Evolutionary conservation across 2,113 vertebrate genomes (phyloP).

Genomic region (Gnathonemus echidnorhynchus): DNA sequence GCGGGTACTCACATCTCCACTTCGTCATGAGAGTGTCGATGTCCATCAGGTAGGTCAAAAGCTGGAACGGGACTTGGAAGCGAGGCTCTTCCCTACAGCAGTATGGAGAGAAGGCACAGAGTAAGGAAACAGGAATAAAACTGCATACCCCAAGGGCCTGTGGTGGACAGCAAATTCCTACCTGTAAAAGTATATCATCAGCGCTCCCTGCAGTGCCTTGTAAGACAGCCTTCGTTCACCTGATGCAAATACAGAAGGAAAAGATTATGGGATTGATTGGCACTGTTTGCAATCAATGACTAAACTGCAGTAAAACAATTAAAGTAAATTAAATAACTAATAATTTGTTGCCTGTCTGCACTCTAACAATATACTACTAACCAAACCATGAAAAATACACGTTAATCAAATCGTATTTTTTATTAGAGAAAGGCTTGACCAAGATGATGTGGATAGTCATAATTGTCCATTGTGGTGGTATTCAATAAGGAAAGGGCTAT

Average conservation of each 20-base stretch:
- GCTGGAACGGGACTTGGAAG: constrained; percentile 94
- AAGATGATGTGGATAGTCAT: background rate
- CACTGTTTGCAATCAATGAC: background rate
- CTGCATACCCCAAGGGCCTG: background rate
- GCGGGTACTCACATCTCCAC: constrained; percentile 84
- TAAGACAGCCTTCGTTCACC: constrained; percentile 78
- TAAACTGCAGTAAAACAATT: background rate
- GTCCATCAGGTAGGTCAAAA: constrained; percentile 88
- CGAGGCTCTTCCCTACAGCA: constrained; percentile 81
- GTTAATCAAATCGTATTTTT: background rate
- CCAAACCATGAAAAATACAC: background rate
- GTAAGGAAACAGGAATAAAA: background rate
- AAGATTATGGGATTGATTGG: background rate
- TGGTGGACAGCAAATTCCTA: constrained; percentile 33
- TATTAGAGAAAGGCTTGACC: background rate
- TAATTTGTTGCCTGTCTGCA: background rate
- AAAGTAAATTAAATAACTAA: background rate
- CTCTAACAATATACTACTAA: background rate
- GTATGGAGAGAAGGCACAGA: background rate
- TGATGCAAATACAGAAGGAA: constrained; percentile 32
- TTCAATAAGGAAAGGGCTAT: too few relatives aligned
- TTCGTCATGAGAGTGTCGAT: constrained; percentile 89
- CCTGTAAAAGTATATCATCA: constrained; percentile 99
- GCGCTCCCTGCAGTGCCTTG: constrained; percentile 78
- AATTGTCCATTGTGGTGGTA: background rate